Evolutionary conservation across 2,797 vertebrate genomes (phyloP).

Genomic region (Allobates femoralis): DNA sequence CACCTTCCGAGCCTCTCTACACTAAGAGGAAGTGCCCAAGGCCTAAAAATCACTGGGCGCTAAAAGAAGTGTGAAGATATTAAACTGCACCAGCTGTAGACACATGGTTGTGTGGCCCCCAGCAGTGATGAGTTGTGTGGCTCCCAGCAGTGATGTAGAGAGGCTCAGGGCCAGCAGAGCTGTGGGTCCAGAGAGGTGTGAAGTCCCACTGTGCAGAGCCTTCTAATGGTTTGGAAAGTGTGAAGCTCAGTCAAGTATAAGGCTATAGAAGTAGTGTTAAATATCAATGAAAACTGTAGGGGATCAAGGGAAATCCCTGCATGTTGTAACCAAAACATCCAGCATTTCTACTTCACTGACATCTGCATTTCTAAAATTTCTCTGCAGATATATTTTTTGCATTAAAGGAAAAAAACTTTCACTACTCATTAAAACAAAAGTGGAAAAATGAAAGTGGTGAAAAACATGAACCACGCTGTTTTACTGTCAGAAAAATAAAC

Average conservation of each 20-base stretch:
- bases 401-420: not conserved
- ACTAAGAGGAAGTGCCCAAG: constrained; percentile 13
- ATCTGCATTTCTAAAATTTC: not conserved
- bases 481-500: too few relatives aligned
- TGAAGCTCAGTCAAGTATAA: constrained; percentile 15
- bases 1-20: constrained; percentile 5
- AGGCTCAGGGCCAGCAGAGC: not conserved
- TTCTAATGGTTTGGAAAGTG: not conserved
- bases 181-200: constrained; percentile 25
- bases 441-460: not conserved
- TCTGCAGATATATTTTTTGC: not conserved
- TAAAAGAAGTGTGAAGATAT: not conserved
- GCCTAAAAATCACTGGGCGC: not conserved
- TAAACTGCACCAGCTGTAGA: constrained; percentile 56
- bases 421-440: not conserved
- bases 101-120: constrained; percentile 26
- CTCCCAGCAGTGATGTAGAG: constrained; percentile 6
- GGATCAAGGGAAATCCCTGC: constrained; percentile 20
- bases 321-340: constrained; percentile 26
- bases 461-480: not conserved
- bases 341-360: not conserved
- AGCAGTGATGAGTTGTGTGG: constrained; percentile 7
- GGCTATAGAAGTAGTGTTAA: constrained; percentile 18
- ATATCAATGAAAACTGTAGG: not conserved
- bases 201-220: not conserved